Evolutionary conservation across 2,113 vertebrate species (phyloP), one percentile per base, ranked within the genome.

Genomic region (Scomber scombrus): DNA sequence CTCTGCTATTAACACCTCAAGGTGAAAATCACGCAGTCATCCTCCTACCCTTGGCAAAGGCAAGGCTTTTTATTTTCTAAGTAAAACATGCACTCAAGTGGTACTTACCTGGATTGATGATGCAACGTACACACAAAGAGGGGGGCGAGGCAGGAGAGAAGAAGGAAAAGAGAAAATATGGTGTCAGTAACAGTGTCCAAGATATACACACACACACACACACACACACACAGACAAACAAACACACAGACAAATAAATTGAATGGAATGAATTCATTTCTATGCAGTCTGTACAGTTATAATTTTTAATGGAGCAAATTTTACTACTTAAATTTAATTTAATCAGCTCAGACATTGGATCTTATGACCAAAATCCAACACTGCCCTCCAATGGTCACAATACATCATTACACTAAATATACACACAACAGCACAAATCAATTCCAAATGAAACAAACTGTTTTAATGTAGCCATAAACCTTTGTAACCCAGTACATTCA

Each of bases 321-420:
- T 63, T 19, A 31, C 31, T 55, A 31, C 45, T 55, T 7, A 19
- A 11, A 21, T 26, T 57, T 5, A 15, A 31, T 54, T 49, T 21
- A 51, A 18, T 63, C 12, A 0, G 2, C 4, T 55, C 43, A 71
- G 26, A 55, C 40, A 5, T 50, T 18, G 0, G 9, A 47, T 71
- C 18, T 43, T 12, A n/a, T 51, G 72, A 51, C 0, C 16, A 55
- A 66, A 61, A 70, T 63, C 58, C 81, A 86, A 93, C 88, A 91
- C 84, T 92, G 90, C 88, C 91, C 87, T 70, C 89, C 9, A 34
- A 31, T 75, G 91, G 89, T 29, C 29, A 34, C 3, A 73, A 11
- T 9, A 5, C n/a, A 54, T 19, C 67, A 34, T 56, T 84, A 82
- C 83, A 85, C 19, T 15, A 45, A 18, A 4, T 43, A 62, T 51